These are phyloP conservation scores for Pseudobourletiella spinata DNA, from an alignment of 1,140 invertebrate species.

Conservation along the genomic window DNA sequence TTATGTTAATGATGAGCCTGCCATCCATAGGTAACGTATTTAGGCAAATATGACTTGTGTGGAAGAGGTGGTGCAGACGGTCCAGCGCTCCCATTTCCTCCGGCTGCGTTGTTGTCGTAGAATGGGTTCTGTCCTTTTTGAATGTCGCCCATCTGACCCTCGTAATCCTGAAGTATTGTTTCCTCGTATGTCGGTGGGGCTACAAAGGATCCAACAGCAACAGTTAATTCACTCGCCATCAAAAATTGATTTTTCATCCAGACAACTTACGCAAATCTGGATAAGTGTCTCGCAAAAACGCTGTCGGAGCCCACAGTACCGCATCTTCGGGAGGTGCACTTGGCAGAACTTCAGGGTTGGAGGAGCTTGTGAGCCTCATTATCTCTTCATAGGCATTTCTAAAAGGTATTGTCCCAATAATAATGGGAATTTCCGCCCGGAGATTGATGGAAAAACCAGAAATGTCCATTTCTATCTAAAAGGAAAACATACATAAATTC, in stretches of 20 bases:
- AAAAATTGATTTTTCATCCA: background rate
- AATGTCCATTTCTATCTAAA: constrained; percentile 15
- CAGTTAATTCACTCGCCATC: background rate
- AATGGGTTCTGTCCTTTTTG: constrained; percentile 1
- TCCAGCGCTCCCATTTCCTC: background rate
- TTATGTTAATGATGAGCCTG: constrained; percentile 6
- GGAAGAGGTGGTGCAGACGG: background rate
- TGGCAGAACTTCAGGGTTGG: constrained; percentile 8
- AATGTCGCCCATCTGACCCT: background rate
- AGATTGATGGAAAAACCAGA: constrained; percentile 20
- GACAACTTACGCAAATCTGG: constrained; percentile 22
- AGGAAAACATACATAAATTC: background rate
- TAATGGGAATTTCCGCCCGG: constrained; percentile 2
- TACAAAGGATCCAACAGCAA: constrained; percentile 1
- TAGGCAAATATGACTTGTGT: constrained; percentile 9
- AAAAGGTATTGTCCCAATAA: constrained; percentile 22
- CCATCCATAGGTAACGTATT: constrained; percentile 27
- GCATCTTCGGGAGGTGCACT: background rate
- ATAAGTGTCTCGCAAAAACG: constrained; percentile 12
- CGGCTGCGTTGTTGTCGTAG: background rate
- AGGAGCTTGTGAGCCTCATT: background rate
- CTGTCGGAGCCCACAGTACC: background rate
- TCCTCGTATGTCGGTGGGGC: constrained; percentile 21
- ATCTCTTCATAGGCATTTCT: background rate
- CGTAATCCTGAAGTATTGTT: background rate